Evolutionary conservation across 2,888 invertebrate species (phyloP), one percentile per base, ranked within the genome.

Genomic region (Enchytraeus crypticus): DNA sequence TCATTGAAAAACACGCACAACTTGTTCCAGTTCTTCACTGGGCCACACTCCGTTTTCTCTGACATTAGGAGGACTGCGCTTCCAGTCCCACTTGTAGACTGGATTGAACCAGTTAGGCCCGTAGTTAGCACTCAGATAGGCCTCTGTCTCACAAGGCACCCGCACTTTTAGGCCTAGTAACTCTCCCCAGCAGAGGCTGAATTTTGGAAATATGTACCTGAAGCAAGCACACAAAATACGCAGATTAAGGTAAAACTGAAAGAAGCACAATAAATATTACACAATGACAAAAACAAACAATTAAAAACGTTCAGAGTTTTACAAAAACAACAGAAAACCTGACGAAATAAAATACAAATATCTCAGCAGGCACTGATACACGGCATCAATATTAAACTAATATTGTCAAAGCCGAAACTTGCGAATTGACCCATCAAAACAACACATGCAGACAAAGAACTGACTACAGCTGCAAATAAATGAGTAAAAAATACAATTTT

Each of bases 11-110:
- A 57, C 30, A 62, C 27, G 32, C 53, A 82, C 79, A 2, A 81
- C 81, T 59, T 79, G 71, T 2, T 77, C 69, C 79, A 79, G 77
- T 64, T 81, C 79, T 8, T 77, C 72, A 34, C 72, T 62, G 29
- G 80, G 78, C 83, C 83, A 83, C 59, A 72, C 69, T 3, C 83
- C 83, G 74, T 83, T 83, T 43, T 77, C 76, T 64, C 70, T 64
- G 2, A 82, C 82, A 73, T 83, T 83, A 47, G 79, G 73, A 21
- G 83, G 83, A 71, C 81, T 82, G 46, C 71, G 73, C 69, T 82
- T 82, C 83, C 83, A 83, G 70, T 82, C 81, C 83, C 83, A 83
- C 2, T 73, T 60, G 57, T 72, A 74, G 4, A 81, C 75, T n/a
- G 82, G 83, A 43, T 72, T 70, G 65, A 75, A 73, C 83, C 83